Evolutionary conservation across 2,888 invertebrate species (phyloP), one percentile per base, ranked within the genome.

Genomic region (Zootermopsis nevadensis): DNA sequence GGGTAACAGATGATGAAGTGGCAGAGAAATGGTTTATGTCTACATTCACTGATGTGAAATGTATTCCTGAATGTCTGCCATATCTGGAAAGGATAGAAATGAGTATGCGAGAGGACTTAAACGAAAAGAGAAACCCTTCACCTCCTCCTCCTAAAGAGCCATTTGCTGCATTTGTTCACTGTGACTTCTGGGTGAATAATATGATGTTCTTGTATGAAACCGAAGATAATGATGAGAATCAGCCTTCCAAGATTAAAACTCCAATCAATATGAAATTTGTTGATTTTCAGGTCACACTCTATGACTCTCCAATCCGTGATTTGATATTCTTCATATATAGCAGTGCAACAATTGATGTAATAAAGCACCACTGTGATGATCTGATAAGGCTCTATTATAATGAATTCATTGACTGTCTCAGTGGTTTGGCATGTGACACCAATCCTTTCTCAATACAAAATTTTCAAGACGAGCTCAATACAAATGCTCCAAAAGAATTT

Each of bases 141-240:
- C 76, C 35, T 38, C 8, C 24, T 15, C 80, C 81, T 0, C 87
- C 87, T 0, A 81, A 84, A 8, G 90, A 91, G 38, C 89, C 90
- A 0, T 93, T 91, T 89, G 90, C 90, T 0, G 91, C 92, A 0
- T 89, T 93, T 31, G 89, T 90, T 1, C 93, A 93, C 85, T 89
- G 90, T 0, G 93, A 93, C 87, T 90, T 92, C 80, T 93, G 93
- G 93, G 91, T 91, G 24, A 93, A 93, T 86, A 93, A 93, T 85
- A 89, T 93, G 1, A 91, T 93, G 90, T 88, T 93, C 24, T 88
- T 90, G 82, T 89, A 89, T 82, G 90, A 92, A 87, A 86, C 85
- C 35, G 30, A 84, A 24, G 27, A 33, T 10, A 80, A 72, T 30
- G 38, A 24, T 38, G 60, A 24, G 4, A 80, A 48, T 19, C 35